These are phyloP conservation scores for Lysandra bellargus DNA, from an alignment of 2,888 invertebrate genomes.

Conservation along the genomic window DNA sequence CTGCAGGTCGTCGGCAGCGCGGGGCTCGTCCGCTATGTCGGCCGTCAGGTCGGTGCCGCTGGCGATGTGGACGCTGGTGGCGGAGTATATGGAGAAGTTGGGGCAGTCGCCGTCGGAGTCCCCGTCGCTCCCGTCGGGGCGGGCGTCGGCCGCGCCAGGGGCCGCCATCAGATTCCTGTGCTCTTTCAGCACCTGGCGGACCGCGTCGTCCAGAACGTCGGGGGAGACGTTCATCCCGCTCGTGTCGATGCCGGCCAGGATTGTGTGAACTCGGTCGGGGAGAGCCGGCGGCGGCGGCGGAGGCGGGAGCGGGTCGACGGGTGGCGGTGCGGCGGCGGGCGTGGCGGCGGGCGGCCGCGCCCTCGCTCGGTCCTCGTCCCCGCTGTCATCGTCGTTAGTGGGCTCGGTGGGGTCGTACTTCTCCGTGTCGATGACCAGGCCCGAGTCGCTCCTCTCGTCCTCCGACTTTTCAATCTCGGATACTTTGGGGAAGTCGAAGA, in stretches of 20 bases:
- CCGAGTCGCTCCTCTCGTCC: conserved; percentile 78
- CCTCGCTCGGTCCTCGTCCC: conserved; percentile 47
- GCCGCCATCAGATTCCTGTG: conserved; percentile 57
- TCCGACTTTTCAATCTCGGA: conserved; percentile 66
- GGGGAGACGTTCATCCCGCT: conserved; percentile 51
- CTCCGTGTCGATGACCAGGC: conserved; percentile 81
- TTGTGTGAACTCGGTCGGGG: conserved; percentile 45
- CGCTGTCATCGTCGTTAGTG: conserved; percentile 66
- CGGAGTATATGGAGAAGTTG: conserved; percentile 92
- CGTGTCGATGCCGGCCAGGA: conserved; percentile 52
- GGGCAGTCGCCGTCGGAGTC: conserved; percentile 87
- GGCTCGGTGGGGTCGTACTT: conserved; percentile 81
- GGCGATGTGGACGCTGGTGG: conserved; percentile 88
- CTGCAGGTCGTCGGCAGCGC: conserved; percentile 45
- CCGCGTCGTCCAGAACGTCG: conserved; percentile 59
- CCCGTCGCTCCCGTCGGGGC: conserved; percentile 62
- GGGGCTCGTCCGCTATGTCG: conserved; percentile 39
- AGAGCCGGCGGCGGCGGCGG: conserved; percentile 38
- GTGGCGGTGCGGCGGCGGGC: conserved; percentile 31
- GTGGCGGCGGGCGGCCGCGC: conserved; percentile 31
- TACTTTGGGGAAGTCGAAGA: conserved; percentile 58
- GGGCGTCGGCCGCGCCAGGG: conserved; percentile 39
- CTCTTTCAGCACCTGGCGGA: conserved; percentile 63
- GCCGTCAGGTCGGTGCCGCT: conserved; percentile 59
- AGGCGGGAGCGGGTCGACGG: conserved; percentile 30